Base-by-base conservation (phyloP, 2,888 invertebrate genomes). In the Petrolisthes manimaculis region DNA sequence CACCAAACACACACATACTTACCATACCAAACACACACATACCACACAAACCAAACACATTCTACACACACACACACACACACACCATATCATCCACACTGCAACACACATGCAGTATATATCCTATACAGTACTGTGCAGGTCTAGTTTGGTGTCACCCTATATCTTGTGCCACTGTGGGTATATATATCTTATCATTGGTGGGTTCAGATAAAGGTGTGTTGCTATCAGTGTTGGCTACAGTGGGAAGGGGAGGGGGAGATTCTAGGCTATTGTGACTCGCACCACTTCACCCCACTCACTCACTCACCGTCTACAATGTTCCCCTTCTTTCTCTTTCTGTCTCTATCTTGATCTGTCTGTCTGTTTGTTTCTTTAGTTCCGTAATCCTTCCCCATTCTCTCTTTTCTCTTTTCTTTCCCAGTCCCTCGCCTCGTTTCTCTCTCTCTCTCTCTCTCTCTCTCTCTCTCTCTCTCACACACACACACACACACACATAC, bases 361-460 rank as follows among this genome's bases (percentile, higher is more conserved):
- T 75, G 18, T 75, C 21, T 75, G 18, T 37, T 12, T 24, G 9
- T 37, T 21, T 24, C 54, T 51, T 51, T 51, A 9, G 37, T n/a
- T 79, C 79, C 53, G 2, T 74, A 12, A 21, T 21, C n/a, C 74
- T 21, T 2, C 24, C 74, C n/a, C n/a, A 21, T 21, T 74, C 74
- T 21, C 1, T 3, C 74, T n/a, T 3, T 4, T 8, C 8, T 21
- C 24, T 21, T 74, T 21, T 21, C 74, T 74, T 21, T 21, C 74
- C 24, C 74, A 18, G n/a, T n/a, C 74, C 24, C 74, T 21, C 21
- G 2, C 74, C 8, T 21, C 24, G 8, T 12, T 21, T 21, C 74
- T 74, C 51, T n/a, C 77, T 51, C 77, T n/a, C 51, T 77, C 77
- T 51, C 77, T 77, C 77, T n/a, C 77, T 77, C 77, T n/a, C 12